A percentile compares a stretch with the other conserved stretches of the same genome.
Evolutionary conservation across 2,113 vertebrate species (phyloP).

Genomic region (Aphelocoma coerulescens): DNA sequence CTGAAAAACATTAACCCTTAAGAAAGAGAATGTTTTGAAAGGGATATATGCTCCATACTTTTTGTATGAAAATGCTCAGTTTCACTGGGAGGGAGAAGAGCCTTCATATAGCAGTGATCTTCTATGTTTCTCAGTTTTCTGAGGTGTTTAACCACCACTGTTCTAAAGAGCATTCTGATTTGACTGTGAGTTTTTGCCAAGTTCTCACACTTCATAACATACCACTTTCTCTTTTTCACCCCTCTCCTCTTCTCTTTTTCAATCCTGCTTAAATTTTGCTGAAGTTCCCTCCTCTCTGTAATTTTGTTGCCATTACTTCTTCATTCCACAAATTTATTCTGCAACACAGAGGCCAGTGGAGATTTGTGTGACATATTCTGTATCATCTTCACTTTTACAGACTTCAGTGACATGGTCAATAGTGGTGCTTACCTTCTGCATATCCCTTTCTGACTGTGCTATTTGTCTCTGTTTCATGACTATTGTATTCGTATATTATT

Average conservation of each 20-base stretch:
- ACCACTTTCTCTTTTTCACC: not conserved
- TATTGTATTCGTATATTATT: not conserved
- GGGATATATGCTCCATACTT: not conserved
- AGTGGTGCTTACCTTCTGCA: not conserved
- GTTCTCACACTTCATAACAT: not conserved
- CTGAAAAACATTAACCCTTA: not conserved
- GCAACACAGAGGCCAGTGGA: not conserved
- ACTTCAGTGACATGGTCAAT: not conserved
- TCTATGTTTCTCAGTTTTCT: not conserved
- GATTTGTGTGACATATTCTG: not conserved
- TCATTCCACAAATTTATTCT: not conserved
- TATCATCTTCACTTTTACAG: not conserved
- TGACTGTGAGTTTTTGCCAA: not conserved
- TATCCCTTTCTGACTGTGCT: not conserved
- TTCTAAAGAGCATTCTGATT: not conserved
- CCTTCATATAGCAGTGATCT: not conserved
- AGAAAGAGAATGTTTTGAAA: not conserved
- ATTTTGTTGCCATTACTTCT: not conserved
- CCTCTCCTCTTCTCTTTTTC: not conserved
- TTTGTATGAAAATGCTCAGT: not conserved
- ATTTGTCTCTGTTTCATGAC: not conserved
- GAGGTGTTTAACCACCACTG: not conserved
- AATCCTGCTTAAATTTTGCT: not conserved
- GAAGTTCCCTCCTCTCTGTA: not conserved
- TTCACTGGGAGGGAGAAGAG: not conserved